These are phyloP conservation scores for Eidolon dupreanum DNA, from an alignment of 2,797 vertebrate genomes.

Conservation along the genomic window DNA sequence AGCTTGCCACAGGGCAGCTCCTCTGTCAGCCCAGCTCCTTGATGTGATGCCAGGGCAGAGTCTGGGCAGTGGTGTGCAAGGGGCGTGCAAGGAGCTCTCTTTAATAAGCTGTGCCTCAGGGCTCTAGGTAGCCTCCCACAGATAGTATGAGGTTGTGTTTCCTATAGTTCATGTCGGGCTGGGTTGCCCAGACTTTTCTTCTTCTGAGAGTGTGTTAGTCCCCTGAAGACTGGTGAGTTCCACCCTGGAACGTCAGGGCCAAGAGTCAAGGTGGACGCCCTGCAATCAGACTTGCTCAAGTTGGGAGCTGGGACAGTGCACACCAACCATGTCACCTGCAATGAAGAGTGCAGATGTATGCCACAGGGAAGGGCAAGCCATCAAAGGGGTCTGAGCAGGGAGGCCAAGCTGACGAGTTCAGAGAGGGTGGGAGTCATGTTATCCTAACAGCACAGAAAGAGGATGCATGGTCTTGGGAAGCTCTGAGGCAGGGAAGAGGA, in stretches of 20 bases:
- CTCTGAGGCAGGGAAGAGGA: background rate
- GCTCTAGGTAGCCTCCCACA: background rate
- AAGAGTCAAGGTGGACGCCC: background rate
- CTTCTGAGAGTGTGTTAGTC: background rate
- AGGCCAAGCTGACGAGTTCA: background rate
- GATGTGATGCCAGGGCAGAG: background rate
- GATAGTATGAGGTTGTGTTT: accelerated
- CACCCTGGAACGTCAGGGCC: background rate
- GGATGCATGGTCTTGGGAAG: background rate
- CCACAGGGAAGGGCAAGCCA: background rate
- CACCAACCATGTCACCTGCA: background rate
- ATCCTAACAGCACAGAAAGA: too few species aligned
- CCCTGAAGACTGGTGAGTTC: background rate
- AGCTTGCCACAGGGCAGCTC: background rate
- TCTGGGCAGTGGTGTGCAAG: background rate
- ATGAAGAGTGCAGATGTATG: background rate
- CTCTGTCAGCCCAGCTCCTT: background rate
- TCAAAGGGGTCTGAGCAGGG: background rate
- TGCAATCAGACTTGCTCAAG: background rate
- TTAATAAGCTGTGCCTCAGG: background rate
- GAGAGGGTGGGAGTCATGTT: background rate
- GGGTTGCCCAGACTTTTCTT: background rate
- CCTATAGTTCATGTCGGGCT: accelerated
- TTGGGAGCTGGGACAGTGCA: background rate
- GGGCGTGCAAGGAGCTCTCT: background rate